phyloP scores from a whole-genome alignment of 2,888 invertebrate genomes.

The Tetranychus piercei region DNA sequence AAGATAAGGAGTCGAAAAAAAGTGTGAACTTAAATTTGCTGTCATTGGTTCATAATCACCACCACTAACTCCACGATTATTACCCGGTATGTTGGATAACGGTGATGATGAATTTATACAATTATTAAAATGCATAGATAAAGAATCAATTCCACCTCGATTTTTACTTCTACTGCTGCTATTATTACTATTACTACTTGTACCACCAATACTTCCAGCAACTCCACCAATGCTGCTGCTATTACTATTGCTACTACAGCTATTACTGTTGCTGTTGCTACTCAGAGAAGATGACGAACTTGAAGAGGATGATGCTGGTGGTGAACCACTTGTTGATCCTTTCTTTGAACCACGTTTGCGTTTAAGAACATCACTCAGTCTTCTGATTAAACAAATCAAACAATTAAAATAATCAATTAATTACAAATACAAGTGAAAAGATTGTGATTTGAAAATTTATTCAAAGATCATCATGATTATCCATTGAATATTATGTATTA shows the following conservation, averaged over 20 bases:
- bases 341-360: constrained; percentile 60
- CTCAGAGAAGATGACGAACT: constrained; percentile 12
- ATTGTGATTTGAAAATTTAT: too few relatives aligned
- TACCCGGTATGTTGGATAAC: neutral
- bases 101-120: neutral
- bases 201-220: neutral
- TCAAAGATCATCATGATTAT: too few relatives aligned
- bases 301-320: neutral
- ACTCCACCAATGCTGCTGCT: neutral
- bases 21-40: neutral
- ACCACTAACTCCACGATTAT: neutral
- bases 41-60: constrained; percentile 6
- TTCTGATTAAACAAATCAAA: neutral
- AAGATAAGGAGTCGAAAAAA: constrained; percentile 7
- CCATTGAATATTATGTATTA: too few relatives aligned
- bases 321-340: neutral
- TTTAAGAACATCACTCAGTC: constrained; percentile 64
- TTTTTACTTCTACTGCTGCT: neutral
- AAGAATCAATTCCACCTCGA: neutral
- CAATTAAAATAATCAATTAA: neutral
- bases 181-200: neutral
- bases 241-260: neutral
- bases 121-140: neutral
- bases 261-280: constrained; percentile 26
- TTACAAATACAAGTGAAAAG: too few relatives aligned